Evolutionary conservation across 2,113 vertebrate genomes (phyloP), one percentile per base, ranked within the genome.

Genomic region (Nipponia nippon): DNA sequence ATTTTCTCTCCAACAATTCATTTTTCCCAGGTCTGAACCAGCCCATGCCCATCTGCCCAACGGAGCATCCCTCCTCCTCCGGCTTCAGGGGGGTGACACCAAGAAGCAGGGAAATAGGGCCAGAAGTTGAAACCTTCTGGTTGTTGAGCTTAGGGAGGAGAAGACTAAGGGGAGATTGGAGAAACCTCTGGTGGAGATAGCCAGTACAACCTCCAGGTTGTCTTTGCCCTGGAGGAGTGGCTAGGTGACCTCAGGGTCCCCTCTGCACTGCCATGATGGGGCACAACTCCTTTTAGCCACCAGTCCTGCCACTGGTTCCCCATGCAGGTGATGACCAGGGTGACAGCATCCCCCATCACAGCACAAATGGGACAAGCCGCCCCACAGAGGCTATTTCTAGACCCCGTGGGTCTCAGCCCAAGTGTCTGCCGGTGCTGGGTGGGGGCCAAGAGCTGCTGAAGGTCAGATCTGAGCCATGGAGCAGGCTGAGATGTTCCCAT

Each of bases 361-460:
- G 84, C 87, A 83, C 50, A 75, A 85, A 77, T 27, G 85, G 93
- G 70, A 80, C 34, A 50, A 93, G 13, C 58, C 89, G 77, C 42
- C 40, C 42, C 16, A 11, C 42, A 69, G 32, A 49, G 0, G 30
- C 22, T 59, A 25, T n/a, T 94, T 82, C 90, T 61, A 79, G 67
- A 71, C n/a, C 40, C 53, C 1, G 4, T 42, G 58, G 47, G 62
- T 59, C 80, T 83, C 92, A 80, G n/a, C 46, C n/a, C 2, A 2
- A 44, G 63, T 7, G 26, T 38, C 55, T 85, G 59, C 10, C 36
- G 52, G 7, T 52, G 72, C 26, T 69, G 81, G 59, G 58, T 34
- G 49, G 25, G 38, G 29, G 29, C 32, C 44, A 30, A 56, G 77
- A 47, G 81, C 44, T 89, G 78, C 73, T 81, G 96, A n/a, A 59